These are phyloP conservation scores for Ectropis grisescens DNA, from an alignment of 1,140 invertebrate genomes.

Conservation along the genomic window DNA sequence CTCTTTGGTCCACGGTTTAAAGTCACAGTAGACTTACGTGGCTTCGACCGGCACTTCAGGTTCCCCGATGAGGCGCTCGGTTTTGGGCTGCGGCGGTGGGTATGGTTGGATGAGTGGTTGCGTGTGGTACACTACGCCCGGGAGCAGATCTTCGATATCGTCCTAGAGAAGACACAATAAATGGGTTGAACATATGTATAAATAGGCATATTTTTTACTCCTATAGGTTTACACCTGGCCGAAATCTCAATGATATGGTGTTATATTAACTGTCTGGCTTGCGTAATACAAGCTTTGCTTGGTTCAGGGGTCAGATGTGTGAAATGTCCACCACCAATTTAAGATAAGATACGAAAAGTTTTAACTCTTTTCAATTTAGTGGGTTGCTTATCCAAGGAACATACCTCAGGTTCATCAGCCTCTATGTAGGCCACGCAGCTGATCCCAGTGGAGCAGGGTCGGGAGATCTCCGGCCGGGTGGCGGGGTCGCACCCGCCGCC, in stretches of 20 bases:
- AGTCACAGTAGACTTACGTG: slow-evolving; percentile 81
- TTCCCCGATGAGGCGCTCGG: slow-evolving; percentile 78
- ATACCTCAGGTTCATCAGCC: slow-evolving; percentile 43
- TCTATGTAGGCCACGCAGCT: slow-evolving; percentile 69
- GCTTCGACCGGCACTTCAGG: slow-evolving; percentile 79
- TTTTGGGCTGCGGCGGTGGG: slow-evolving; percentile 73
- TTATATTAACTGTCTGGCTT: no score
- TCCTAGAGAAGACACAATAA: slow-evolving; percentile 26
- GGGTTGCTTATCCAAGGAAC: no score
- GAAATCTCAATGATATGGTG: no score
- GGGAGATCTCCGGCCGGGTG: slow-evolving; percentile 72
- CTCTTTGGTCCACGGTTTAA: no score
- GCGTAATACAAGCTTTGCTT: no score
- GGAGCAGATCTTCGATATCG: slow-evolving; percentile 64
- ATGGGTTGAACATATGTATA: no score
- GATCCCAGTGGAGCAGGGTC: slow-evolving; percentile 78
- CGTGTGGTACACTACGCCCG: slow-evolving; percentile 71
- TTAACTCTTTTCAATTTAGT: no score
- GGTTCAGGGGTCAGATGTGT: not conserved
- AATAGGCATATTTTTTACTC: no score
- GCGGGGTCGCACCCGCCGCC: slow-evolving; percentile 66
- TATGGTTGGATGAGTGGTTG: slow-evolving; percentile 79
- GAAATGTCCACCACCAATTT: no score
- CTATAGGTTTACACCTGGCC: no score
- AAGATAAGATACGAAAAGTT: no score